A percentile compares a stretch with the other conserved stretches of the same genome.
Conservation (phyloP, 2,888 invertebrate genomes). For the Muschampia staudingeri region DNA sequence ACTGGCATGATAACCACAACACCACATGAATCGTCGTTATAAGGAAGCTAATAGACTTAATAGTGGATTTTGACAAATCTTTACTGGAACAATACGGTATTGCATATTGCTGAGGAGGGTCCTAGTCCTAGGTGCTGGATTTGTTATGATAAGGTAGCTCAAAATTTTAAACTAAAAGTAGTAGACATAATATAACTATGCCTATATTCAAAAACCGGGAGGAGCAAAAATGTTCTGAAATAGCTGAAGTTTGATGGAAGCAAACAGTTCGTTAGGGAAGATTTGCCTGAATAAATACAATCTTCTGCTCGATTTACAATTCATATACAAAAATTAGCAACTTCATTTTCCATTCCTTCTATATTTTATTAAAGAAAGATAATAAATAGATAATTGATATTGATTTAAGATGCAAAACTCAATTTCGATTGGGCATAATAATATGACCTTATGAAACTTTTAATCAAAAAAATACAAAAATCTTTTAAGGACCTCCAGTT, state of each 20-base stretch:
- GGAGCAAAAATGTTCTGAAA: slow-evolving; percentile 70
- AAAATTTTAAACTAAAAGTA: not conserved
- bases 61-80: too few species aligned
- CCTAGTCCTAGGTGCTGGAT: too few species aligned
- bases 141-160: too few species aligned
- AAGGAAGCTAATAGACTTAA: too few species aligned
- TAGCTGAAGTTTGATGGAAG: slow-evolving; percentile 81
- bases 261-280: slow-evolving; percentile 88
- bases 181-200: not conserved
- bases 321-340: slow-evolving; percentile 75
- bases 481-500: too few species aligned
- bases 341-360: slow-evolving; percentile 21
- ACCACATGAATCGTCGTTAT: too few species aligned
- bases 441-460: too few species aligned
- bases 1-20: too few species aligned
- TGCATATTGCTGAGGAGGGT: not conserved
- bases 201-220: not conserved
- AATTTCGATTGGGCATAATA: not conserved
- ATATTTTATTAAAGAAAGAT: slow-evolving; percentile 56
- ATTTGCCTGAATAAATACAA: slow-evolving; percentile 87
- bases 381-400: not conserved
- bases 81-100: too few species aligned
- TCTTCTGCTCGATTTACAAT: slow-evolving; percentile 86
- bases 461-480: too few species aligned
- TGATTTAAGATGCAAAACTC: not conserved